Evolutionary conservation across 2,113 vertebrate species (phyloP).

Genomic region (Ceratotherium simum): DNA sequence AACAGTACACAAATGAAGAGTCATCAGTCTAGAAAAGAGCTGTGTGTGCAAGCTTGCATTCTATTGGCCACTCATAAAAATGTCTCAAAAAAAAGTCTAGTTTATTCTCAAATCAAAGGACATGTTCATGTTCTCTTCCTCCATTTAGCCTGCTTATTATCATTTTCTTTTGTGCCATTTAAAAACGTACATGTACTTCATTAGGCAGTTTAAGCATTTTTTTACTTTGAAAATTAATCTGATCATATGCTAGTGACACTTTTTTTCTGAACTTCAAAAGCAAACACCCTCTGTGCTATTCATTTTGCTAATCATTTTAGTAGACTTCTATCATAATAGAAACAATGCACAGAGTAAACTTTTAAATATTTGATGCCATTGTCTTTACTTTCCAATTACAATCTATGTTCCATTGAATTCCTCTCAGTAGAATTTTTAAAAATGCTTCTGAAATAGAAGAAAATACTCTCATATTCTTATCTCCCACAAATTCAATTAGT

Average conservation of each 20-base stretch:
- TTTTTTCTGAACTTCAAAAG: neutral
- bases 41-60: neutral
- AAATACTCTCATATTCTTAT: neutral
- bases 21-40: neutral
- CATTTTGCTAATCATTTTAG: neutral
- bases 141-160: neutral
- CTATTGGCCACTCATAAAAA: neutral
- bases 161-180: neutral
- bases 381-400: neutral
- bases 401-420: neutral
- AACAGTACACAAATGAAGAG: neutral
- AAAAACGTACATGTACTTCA: neutral
- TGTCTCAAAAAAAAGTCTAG: neutral
- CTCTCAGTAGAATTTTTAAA: neutral
- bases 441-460: neutral
- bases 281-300: neutral
- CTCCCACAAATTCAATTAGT: neutral
- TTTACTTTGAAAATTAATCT: conserved; percentile 22
- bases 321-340: neutral
- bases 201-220: neutral
- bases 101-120: neutral
- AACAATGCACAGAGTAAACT: neutral
- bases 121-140: neutral
- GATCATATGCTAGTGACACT: neutral
- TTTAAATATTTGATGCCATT: neutral